A percentile compares a stretch with the other conserved stretches of the same genome.
Evolutionary conservation across 2,113 vertebrate genomes (phyloP).

Genomic region (Myrmophylax atrothorax): DNA sequence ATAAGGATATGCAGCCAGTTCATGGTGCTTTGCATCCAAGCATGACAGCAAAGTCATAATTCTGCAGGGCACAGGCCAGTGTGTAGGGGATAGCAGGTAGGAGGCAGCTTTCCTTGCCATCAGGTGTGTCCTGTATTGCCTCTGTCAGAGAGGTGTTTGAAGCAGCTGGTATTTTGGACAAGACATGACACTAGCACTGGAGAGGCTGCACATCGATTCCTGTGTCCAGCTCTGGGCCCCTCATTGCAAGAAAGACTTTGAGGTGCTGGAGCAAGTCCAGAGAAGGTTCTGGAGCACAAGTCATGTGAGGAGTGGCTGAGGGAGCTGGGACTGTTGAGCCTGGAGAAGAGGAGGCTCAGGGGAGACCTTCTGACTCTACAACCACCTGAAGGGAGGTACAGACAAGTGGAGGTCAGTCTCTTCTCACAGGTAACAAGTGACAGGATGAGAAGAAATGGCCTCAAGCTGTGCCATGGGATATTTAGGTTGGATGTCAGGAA

Average conservation of each 20-base stretch:
- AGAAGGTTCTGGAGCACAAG: not conserved
- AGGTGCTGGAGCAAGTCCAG: not conserved
- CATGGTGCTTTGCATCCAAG: not conserved
- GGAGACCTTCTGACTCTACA: not conserved
- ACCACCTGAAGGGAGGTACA: not conserved
- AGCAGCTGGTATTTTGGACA: not conserved
- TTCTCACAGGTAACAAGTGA: not conserved
- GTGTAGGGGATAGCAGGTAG: accelerated
- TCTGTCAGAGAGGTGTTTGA: not conserved
- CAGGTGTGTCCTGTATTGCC: not conserved
- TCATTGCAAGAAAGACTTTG: not conserved
- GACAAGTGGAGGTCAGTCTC: not conserved
- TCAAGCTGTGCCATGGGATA: not conserved
- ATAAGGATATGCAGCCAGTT: not conserved
- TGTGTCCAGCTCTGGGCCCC: not conserved
- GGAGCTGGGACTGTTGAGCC: not conserved
- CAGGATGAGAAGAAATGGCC: not conserved
- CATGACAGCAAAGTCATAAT: not conserved
- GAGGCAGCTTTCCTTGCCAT: not conserved
- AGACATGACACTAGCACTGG: not conserved
- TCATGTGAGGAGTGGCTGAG: not conserved
- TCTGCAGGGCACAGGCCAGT: not conserved
- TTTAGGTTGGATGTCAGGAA: not conserved
- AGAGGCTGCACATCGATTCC: not conserved
- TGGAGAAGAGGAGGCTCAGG: not conserved